These are phyloP conservation scores for Papilio machaon DNA, from an alignment of 1,140 invertebrate species.

Conservation along the genomic window DNA sequence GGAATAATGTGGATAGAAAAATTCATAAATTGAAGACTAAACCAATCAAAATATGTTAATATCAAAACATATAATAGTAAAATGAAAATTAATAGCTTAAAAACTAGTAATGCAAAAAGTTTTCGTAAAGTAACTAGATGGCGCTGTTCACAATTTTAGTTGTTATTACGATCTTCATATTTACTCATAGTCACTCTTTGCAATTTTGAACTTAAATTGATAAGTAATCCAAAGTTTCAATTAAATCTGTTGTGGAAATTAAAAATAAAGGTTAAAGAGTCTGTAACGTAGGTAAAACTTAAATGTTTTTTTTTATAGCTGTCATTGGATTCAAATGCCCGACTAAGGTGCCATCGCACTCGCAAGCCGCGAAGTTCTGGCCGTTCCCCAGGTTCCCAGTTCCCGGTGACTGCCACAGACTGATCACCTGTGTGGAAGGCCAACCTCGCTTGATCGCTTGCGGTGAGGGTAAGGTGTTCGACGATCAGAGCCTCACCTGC, in stretches of 20 bases:
- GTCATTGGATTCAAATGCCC: slow-evolving; percentile 93
- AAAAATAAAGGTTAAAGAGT: too few species aligned
- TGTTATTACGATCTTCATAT: too few species aligned
- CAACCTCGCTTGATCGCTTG: slow-evolving; percentile 93
- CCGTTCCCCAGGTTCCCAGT: slow-evolving; percentile 94
- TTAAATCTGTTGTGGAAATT: neutral
- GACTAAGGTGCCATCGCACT: slow-evolving; percentile 89
- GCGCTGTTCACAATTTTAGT: too few species aligned
- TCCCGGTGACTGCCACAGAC: slow-evolving; percentile 90
- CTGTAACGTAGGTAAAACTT: neutral
- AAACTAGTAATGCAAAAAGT: too few species aligned
- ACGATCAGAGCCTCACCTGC: slow-evolving; percentile 91
- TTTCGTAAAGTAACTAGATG: too few species aligned
- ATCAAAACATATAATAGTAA: too few species aligned
- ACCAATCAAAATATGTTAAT: too few species aligned
- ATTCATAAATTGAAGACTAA: too few species aligned
- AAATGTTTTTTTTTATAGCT: slow-evolving; percentile 74
- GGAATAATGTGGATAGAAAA: slow-evolving; percentile 35
- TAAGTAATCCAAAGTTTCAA: too few species aligned
- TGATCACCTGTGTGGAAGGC: slow-evolving; percentile 94
- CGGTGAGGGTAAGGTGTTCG: slow-evolving; percentile 92
- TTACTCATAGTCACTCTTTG: too few species aligned
- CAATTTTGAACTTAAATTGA: too few species aligned
- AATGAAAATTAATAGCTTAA: too few species aligned
- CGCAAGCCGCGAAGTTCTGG: slow-evolving; percentile 92